Percentiles rank a stretch among this genome's conserved stretches.
phyloP scores from a whole-genome alignment of 2,113 vertebrate genomes.

The Nannobrachium achirus region DNA sequence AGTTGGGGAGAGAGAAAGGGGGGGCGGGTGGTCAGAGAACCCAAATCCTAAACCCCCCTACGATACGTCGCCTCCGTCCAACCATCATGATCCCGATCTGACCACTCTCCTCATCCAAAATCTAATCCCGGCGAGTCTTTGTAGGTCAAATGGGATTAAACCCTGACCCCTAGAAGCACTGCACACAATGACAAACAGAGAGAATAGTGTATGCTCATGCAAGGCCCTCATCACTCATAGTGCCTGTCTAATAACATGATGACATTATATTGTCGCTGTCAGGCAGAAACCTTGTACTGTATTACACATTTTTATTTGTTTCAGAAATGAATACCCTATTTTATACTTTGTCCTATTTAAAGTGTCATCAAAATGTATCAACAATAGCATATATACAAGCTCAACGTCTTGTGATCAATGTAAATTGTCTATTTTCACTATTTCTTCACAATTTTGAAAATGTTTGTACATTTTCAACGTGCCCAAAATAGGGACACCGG shows the following conservation, averaged over 20 bases:
- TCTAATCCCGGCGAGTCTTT: constrained; percentile 10
- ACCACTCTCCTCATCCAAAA: constrained; percentile 33
- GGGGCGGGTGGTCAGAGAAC: constrained; percentile 46
- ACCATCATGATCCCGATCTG: constrained; percentile 20
- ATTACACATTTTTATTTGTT: background rate
- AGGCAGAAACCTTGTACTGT: no score
- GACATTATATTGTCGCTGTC: no score
- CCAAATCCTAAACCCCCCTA: constrained; percentile 55
- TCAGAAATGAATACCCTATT: background rate
- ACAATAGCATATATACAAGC: background rate
- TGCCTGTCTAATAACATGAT: no score
- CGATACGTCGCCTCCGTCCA: constrained; percentile 12
- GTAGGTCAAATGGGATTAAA: background rate
- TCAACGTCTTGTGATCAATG: no score
- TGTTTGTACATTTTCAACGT: no score
- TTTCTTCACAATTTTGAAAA: no score
- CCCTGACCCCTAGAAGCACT: background rate
- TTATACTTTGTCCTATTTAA: no score
- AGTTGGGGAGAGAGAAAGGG: constrained; percentile 38
- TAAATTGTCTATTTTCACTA: no score
- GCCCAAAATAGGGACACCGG: no score
- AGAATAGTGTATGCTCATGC: background rate
- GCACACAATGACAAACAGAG: background rate
- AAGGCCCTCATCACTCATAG: no score
- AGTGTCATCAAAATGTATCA: no score